Evolutionary conservation across 53 echinoderm and acorn worm genomes (phyloP).

Genomic region (Henricia sp.): DNA sequence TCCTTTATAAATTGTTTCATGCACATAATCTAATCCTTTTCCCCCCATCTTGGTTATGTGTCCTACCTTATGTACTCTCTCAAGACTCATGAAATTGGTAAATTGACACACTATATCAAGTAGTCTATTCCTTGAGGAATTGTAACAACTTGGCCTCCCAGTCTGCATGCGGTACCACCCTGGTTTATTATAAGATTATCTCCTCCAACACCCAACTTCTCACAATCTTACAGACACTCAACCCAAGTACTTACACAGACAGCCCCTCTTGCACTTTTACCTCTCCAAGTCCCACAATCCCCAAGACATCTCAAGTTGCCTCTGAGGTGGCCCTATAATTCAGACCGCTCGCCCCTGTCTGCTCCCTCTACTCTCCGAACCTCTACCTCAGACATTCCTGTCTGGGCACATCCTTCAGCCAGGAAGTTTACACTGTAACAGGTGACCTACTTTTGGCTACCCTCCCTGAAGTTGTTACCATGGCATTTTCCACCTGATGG

Average conservation of each 20-base stretch:
- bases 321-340: constrained; percentile 62
- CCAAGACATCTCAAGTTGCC: constrained; percentile 33
- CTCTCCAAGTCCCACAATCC: neutral
- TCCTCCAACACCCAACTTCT: neutral
- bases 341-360: constrained; percentile 58
- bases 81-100: no score
- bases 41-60: no score
- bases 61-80: no score
- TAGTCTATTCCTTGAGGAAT: neutral
- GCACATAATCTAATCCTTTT: no score
- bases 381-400: constrained; percentile 55
- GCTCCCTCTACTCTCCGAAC: constrained; percentile 50
- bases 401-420: neutral
- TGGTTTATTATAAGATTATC: neutral
- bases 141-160: neutral
- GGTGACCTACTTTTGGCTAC: constrained; percentile 64
- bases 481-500: constrained; percentile 52
- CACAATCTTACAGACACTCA: neutral
- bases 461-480: constrained; percentile 54
- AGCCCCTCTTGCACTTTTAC: neutral
- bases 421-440: constrained; percentile 55
- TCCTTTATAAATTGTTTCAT: no score
- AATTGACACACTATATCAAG: no score
- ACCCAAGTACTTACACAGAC: neutral
- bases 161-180: neutral